These are phyloP conservation scores for Phlogophora meticulosa DNA, from an alignment of 2,888 invertebrate species.

Conservation along the genomic window DNA sequence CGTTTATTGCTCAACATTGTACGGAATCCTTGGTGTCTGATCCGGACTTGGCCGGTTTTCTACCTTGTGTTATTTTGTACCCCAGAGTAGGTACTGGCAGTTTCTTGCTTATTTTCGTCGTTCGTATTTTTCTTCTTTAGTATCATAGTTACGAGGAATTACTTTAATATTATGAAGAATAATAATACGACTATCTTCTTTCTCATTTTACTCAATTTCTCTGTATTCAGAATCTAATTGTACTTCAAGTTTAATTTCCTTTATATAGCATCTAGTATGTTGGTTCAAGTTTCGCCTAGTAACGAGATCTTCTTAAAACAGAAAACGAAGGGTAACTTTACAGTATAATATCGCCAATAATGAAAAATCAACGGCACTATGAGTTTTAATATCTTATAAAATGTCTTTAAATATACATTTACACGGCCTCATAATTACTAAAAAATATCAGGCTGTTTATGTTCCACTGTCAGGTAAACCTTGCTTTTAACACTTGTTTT, in stretches of 20 bases:
- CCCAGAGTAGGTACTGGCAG: neutral
- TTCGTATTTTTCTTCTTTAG: neutral
- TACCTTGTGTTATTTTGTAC: neutral
- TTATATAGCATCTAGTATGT: neutral
- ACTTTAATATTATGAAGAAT: neutral
- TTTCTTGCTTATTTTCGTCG: neutral
- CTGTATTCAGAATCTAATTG: neutral
- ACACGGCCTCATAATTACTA: too few relatives aligned
- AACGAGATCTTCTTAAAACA: neutral
- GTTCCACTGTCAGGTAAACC: too few relatives aligned
- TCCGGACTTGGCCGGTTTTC: neutral
- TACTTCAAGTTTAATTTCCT: neutral
- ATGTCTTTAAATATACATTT: accelerated
- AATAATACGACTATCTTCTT: neutral
- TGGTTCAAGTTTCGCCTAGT: too few relatives aligned
- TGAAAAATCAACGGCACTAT: neutral
- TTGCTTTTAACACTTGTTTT: too few relatives aligned
- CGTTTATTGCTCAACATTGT: too few relatives aligned
- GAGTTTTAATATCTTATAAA: neutral
- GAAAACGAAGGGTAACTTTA: neutral
- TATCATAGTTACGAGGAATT: neutral
- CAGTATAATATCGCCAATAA: too few relatives aligned
- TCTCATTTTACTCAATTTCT: neutral
- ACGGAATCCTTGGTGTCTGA: too few relatives aligned
- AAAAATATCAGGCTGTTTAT: too few relatives aligned